Base-by-base conservation (phyloP, 2,113 vertebrate species). In the Formicarius rufipectus region DNA sequence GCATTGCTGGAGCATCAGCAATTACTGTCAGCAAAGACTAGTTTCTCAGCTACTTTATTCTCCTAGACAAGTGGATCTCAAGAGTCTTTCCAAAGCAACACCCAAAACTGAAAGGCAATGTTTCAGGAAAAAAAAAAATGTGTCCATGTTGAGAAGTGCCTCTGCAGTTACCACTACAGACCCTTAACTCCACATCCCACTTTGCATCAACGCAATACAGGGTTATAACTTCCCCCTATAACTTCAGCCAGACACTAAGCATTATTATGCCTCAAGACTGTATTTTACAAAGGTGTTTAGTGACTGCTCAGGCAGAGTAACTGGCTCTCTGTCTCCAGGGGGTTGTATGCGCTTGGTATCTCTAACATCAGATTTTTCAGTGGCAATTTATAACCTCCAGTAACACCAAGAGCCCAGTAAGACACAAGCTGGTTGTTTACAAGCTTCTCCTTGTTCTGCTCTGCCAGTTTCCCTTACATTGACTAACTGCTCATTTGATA, bases 271-370 rank as follows among this genome's bases (percentile, higher is more conserved):
- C 68, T 37, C 40, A 62, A 77, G 31, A 66, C 1, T 50, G 55
- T 47, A 30, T 50, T 84, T 74, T 4, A 8, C 44, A 53, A 50
- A 6, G 10, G 22, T 55, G 21, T 42, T 91, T 13, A 40, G n/a
- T 37, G 55, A 39, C 22, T 63, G 56, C 33, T 30, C 47, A 42
- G 52, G 45, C 45, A 87, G 45, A 28, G n/a, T 2, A 58, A 31
- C 60, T 33, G 62, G 12, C 21, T 66, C 49, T 24, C 45, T 28
- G 10, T 55, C 59, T 80, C 40, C 79, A 49, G 22, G n/a, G 39
- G 60, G 15, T 9, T 75, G 42, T 21, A 45, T 25, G 20, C 23
- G n/a, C 35, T 55, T 0, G 0, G 7, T 30, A 66, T 58, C 58
- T 84, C 45, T 58, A 42, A 12, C 4, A 33, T 37, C 37, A 47